These are phyloP conservation scores for Drosophila nigrodunni DNA, from an alignment of 1,140 invertebrate species.

Conservation along the genomic window DNA sequence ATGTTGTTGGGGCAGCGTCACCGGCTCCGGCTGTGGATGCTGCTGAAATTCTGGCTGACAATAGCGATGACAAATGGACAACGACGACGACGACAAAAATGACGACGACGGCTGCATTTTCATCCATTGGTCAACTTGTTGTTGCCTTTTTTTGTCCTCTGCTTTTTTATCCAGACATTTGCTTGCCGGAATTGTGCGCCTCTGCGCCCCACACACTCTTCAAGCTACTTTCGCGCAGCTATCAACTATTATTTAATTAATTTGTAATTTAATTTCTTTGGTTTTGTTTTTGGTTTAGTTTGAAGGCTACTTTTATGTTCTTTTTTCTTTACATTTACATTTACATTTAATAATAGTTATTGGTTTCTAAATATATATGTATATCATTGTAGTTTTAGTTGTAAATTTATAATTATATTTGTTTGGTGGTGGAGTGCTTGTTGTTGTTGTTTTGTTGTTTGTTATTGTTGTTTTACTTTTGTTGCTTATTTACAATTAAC, in stretches of 20 bases:
- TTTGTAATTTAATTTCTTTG: constrained; percentile 7
- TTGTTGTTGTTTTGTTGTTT: constrained; percentile 37
- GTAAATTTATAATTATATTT: constrained; percentile 48
- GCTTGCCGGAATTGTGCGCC: constrained; percentile 60
- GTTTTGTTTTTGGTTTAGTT: constrained; percentile 35
- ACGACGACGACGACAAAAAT: constrained; percentile 80
- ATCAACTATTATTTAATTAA: constrained; percentile 4
- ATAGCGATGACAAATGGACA: constrained; percentile 78
- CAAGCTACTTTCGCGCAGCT: background rate
- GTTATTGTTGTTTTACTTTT: constrained; percentile 50
- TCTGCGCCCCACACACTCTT: constrained; percentile 22
- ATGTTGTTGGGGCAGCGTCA: constrained; percentile 48
- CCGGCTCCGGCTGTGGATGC: constrained; percentile 34
- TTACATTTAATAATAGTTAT: constrained; percentile 41
- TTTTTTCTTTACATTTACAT: constrained; percentile 15
- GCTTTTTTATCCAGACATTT: constrained; percentile 79
- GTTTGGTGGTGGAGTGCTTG: constrained; percentile 73
- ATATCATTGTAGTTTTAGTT: constrained; percentile 60
- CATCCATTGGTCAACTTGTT: constrained; percentile 81
- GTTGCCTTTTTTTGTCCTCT: constrained; percentile 8
- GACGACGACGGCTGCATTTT: constrained; percentile 84
- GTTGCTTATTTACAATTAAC: constrained; percentile 76
- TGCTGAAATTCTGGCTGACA: constrained; percentile 49
- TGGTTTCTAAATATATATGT: constrained; percentile 60
- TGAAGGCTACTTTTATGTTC: constrained; percentile 49